phyloP scores from a whole-genome alignment of 1,140 invertebrate species.

The Calliopsis andreniformis region DNA sequence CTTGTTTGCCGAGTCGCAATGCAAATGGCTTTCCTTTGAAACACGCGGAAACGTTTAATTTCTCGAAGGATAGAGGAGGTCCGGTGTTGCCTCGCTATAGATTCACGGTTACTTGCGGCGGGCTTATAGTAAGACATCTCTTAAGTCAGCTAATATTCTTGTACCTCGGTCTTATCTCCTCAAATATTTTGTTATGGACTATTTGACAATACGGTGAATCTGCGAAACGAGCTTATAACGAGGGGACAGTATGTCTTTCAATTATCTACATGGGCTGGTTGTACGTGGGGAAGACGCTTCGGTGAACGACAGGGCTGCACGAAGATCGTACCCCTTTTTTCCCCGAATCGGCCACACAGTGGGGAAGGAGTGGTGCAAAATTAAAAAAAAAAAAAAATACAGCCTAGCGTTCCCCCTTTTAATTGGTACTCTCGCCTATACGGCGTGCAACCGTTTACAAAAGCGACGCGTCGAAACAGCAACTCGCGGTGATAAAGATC shows the following conservation, averaged over 20 bases:
- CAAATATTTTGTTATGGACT: too few relatives aligned
- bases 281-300: background rate
- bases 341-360: conserved; percentile 26
- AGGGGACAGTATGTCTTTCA: too few relatives aligned
- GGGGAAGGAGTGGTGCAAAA: conserved; percentile 29
- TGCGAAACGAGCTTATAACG: too few relatives aligned
- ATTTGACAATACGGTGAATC: too few relatives aligned
- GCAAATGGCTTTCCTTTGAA: conserved; percentile 28
- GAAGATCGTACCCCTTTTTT: background rate
- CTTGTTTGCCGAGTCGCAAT: conserved; percentile 46
- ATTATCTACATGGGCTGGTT: too few relatives aligned
- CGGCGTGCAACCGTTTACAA: conserved; percentile 49
- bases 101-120: too few relatives aligned
- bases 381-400: conserved; percentile 52
- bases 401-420: conserved; percentile 56
- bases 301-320: background rate
- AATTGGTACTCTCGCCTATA: conserved; percentile 60
- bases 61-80: too few relatives aligned
- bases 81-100: too few relatives aligned
- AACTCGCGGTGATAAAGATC: conserved; percentile 61
- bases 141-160: too few relatives aligned
- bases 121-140: too few relatives aligned
- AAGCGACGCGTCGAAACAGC: conserved; percentile 63
- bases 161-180: too few relatives aligned
- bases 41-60: background rate